These are phyloP conservation scores for Biston stratarius DNA, from an alignment of 2,888 invertebrate species.

Conservation along the genomic window DNA sequence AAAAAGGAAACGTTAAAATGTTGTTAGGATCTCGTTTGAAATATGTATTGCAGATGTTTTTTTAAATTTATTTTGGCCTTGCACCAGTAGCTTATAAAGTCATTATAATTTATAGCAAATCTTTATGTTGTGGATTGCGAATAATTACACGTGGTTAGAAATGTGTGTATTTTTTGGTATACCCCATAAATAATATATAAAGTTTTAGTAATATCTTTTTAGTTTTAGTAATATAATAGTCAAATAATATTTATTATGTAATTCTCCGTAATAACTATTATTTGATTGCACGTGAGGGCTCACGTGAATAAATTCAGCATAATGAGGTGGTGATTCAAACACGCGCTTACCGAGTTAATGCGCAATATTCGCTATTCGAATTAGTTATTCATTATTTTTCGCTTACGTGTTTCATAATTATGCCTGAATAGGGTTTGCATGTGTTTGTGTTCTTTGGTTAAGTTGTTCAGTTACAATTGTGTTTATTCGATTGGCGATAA, in stretches of 20 bases:
- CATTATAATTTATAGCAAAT: too few species aligned
- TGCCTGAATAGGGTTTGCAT: slow-evolving; percentile 36
- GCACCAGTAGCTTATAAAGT: too few species aligned
- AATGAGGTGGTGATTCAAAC: slow-evolving; percentile 41
- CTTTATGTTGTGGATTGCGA: too few species aligned
- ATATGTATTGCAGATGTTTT: background rate
- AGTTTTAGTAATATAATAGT: too few species aligned
- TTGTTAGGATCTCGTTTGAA: too few species aligned
- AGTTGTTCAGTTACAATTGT: background rate
- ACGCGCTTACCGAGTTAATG: slow-evolving; percentile 49
- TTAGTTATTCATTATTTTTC: slow-evolving; percentile 55
- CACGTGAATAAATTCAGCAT: slow-evolving; percentile 27
- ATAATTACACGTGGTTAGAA: background rate
- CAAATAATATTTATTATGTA: too few species aligned
- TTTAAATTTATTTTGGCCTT: background rate
- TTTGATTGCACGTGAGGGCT: slow-evolving; percentile 12
- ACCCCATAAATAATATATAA: slow-evolving; percentile 42
- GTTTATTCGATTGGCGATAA: too few species aligned
- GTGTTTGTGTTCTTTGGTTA: background rate
- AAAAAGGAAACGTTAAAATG: too few species aligned
- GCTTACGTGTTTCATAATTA: slow-evolving; percentile 60
- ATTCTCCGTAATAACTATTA: slow-evolving; percentile 9
- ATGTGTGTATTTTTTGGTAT: background rate
- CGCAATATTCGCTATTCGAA: slow-evolving; percentile 51
- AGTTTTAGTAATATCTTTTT: too few species aligned